A percentile compares a stretch with the other conserved stretches of the same genome.
Conservation (phyloP, 2,797 vertebrate species). For the Pterois miles region DNA sequence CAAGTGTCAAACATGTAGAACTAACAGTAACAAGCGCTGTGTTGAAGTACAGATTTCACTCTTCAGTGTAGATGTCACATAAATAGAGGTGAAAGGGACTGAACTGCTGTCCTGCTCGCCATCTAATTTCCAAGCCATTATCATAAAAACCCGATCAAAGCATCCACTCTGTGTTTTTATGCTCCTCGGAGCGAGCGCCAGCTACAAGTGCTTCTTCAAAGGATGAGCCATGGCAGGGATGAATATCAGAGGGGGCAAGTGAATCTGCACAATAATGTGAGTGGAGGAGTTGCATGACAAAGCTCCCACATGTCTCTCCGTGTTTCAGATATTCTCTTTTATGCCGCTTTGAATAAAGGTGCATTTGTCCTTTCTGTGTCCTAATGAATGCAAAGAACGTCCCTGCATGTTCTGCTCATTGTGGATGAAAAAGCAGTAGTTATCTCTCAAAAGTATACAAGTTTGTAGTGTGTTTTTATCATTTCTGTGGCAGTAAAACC, state of each 20-base stretch:
- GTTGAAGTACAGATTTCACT: neutral
- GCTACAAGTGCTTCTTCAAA: conserved; percentile 79
- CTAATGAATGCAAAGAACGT: conserved; percentile 18
- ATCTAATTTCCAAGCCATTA: conserved; percentile 56
- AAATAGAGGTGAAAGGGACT: neutral
- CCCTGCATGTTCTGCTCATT: neutral
- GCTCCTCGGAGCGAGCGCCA: conserved; percentile 41
- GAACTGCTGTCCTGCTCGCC: neutral
- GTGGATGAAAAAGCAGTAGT: neutral
- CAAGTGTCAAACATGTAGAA: neutral
- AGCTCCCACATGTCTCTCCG: conserved; percentile 37
- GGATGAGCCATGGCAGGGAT: conserved; percentile 37
- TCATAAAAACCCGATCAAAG: conserved; percentile 77
- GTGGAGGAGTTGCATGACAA: conserved; percentile 60
- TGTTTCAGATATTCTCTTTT: conserved; percentile 44
- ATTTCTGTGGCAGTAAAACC: neutral
- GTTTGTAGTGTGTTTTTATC: neutral
- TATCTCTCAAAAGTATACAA: neutral
- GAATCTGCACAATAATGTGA: conserved; percentile 84
- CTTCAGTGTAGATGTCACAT: conserved; percentile 5
- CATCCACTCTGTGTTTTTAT: conserved; percentile 49
- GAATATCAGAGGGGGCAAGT: conserved; percentile 53
- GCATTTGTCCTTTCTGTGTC: neutral
- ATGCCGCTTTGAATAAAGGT: conserved; percentile 46
- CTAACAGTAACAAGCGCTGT: neutral